Base-by-base conservation (phyloP, 1,140 invertebrate genomes). In the Meloidogyne chitwoodi region DNA sequence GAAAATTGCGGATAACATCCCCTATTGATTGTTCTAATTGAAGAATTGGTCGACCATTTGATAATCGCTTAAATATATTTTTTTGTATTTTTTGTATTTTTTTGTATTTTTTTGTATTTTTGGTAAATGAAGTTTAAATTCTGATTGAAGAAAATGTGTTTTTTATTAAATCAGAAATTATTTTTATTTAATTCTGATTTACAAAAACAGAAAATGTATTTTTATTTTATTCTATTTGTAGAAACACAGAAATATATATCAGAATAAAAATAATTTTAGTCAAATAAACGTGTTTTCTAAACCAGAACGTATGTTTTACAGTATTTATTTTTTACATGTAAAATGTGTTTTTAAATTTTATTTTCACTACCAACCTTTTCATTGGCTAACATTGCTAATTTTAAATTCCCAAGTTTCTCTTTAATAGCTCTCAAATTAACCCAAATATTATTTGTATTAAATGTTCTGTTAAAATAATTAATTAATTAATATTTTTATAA, bases 371-470 rank as follows among this genome's bases (percentile, higher is more conserved):
- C n/a, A n/a, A 85, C 83, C 82, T 86, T 86, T 63, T 79, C 72
- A 74, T 86, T 86, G 5, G 86, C 83, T 12, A 99, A 98, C 29
- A 99, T 95, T 89, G 99, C 96, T 92, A 98, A 92, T 84, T 95
- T 93, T 26, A 99, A 88, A 0, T 90, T 91, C 29, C 91, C 91
- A 77, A 93, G 90, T 19, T 94, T 91, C 79, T 93, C 89, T 81
- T 95, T 91, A 62, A 99, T 94, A 0, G 94, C 94, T 91, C 77
- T 91, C 14, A 99, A 88, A 88, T 93, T 96, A 5, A 95, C 93
- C 96, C 96, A 99, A 74, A 99, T 89, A 87, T 99, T 99, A 87
- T 99, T 99, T 0, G 97, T 99, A 88, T 99, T 99, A 90, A 99
- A 99, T 87, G 96, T 98, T 82, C 90, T 41, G 27, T 75, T 24